Conservation (phyloP, 1,140 invertebrate genomes). For the Dendroctonus ponderosae region DNA sequence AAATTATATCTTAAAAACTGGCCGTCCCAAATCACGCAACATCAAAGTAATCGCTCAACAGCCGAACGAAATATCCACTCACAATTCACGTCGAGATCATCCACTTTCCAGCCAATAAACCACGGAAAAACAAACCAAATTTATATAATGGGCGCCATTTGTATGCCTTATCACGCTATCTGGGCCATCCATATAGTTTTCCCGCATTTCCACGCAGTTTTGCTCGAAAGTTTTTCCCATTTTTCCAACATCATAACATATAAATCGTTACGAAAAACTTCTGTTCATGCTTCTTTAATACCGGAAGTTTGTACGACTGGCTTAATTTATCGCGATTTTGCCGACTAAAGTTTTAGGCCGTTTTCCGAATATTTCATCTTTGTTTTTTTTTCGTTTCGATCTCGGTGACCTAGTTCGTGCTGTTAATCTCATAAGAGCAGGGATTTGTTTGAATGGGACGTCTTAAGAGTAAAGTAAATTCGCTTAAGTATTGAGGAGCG, state of each 20-base stretch:
- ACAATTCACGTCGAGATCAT: background rate
- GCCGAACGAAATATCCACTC: background rate
- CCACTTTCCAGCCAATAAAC: slow-evolving; percentile 19
- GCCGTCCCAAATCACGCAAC: background rate
- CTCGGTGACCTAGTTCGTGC: slow-evolving; percentile 9
- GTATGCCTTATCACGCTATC: slow-evolving; percentile 31
- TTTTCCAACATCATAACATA: slow-evolving; percentile 29
- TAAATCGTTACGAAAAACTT: slow-evolving; percentile 28
- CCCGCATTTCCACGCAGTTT: slow-evolving; percentile 12
- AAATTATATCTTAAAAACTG: background rate
- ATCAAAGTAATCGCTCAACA: background rate
- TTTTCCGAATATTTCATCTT: slow-evolving; percentile 23
- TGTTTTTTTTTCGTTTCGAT: slow-evolving; percentile 16
- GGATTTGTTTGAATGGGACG: slow-evolving; percentile 1
- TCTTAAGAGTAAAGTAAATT: background rate
- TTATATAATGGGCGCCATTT: slow-evolving; percentile 21
- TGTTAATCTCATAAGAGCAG: background rate
- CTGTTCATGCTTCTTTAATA: slow-evolving; percentile 35
- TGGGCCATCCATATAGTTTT: slow-evolving; percentile 18
- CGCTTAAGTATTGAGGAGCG: no score
- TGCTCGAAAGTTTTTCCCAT: slow-evolving; percentile 19
- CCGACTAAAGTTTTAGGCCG: slow-evolving; percentile 16
- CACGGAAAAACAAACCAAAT: slow-evolving; percentile 23
- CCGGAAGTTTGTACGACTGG: slow-evolving; percentile 21
- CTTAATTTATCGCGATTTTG: slow-evolving; percentile 17